Base-by-base conservation (phyloP, 2,113 vertebrate species). In the Peromyscus californicus region DNA sequence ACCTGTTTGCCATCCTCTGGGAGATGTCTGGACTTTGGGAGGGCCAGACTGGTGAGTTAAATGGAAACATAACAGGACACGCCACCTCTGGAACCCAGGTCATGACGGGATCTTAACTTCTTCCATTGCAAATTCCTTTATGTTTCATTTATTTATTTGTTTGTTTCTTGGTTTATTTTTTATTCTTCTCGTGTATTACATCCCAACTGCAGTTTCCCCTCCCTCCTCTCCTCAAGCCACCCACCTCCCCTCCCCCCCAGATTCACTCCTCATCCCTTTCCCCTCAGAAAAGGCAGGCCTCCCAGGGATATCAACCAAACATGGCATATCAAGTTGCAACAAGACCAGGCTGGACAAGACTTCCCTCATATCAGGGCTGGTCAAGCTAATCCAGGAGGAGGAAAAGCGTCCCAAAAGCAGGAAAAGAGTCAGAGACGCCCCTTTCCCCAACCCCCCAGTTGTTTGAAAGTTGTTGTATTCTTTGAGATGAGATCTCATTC, bases 71-170 rank as follows among this genome's bases (percentile, higher is more conserved):
- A 70, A 26, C 29, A 17, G n/a, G 11, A 29, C 6, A 21, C 7
- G 16, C n/a, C n/a, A 42, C 7, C 13, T 61, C 86, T 95, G 83
- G 29, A 80, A 95, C 78, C 86, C 91, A 97, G 91, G 96, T 93
- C 82, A 87, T 84, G 83, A 93, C 79, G 80, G 54, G 93, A 92
- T 94, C 65, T 97, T 70, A 95, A 74, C 96, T 89, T 93, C 90
- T 93, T 94, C 69, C 36, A 1, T n/a, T 11, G 26, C 24, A 65
- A 65, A 72, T n/a, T n/a, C 36, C 36, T 19, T n/a, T 72, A n/a
- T 72, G n/a, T n/a, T 72, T 72, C 12, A n/a, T n/a, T 70, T 36
- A 70, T 72, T 72, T 8, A 19, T 59, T 59, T 3, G 5, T 59
- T 59, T 3, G 5, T 59, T 59, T 3, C n/a, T n/a, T n/a, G n/a